phyloP scores from a whole-genome alignment of 2,113 vertebrate species.

The Camelus dromedarius region DNA sequence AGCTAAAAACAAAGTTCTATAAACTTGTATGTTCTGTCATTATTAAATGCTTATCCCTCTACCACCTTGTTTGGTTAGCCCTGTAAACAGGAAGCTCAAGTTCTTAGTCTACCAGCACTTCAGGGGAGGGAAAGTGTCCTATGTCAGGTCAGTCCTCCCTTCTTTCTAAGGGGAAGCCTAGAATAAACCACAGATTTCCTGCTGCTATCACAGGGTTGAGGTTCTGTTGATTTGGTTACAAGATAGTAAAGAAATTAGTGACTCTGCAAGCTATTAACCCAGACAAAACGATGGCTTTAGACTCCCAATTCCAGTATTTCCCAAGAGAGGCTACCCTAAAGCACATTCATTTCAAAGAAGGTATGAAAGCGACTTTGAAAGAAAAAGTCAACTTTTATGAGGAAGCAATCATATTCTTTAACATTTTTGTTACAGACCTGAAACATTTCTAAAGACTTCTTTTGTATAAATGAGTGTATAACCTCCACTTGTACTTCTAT shows the following conservation, averaged over 20 bases:
- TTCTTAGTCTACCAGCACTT: background rate
- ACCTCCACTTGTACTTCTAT: background rate
- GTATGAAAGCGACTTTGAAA: background rate
- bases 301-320: background rate
- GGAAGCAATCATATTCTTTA: background rate
- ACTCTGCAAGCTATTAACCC: background rate
- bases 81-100: background rate
- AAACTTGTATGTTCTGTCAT: background rate
- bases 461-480: background rate
- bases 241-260: slow-evolving; percentile 8
- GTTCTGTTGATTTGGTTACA: background rate
- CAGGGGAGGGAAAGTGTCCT: background rate
- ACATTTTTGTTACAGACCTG: background rate
- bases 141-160: background rate
- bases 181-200: slow-evolving; percentile 25
- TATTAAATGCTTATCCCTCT: background rate
- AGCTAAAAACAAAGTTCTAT: background rate
- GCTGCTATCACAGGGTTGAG: background rate
- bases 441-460: background rate
- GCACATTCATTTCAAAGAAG: slow-evolving; percentile 20
- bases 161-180: background rate
- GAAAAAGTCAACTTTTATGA: background rate
- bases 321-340: background rate
- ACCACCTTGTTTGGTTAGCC: background rate
- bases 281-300: slow-evolving; percentile 24